These are phyloP conservation scores for Hylia prasina DNA, from an alignment of 2,113 vertebrate species.

Conservation along the genomic window DNA sequence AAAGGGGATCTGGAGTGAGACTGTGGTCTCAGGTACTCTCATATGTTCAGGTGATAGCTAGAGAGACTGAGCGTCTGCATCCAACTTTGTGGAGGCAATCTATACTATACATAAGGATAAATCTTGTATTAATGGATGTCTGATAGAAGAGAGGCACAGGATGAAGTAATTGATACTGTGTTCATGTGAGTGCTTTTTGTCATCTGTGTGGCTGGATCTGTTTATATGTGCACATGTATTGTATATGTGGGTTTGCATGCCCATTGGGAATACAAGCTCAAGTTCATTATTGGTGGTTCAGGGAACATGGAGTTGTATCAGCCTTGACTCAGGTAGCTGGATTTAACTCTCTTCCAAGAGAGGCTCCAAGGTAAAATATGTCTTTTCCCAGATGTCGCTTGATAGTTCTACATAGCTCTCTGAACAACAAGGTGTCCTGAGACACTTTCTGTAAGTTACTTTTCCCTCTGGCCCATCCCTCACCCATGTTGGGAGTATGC, in stretches of 20 bases:
- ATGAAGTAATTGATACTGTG: background rate
- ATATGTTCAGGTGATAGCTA: background rate
- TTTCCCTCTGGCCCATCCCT: background rate
- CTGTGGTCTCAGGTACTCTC: background rate
- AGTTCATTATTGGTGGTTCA: background rate
- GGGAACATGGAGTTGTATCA: background rate
- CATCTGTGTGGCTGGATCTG: too few relatives aligned
- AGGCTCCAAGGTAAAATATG: background rate
- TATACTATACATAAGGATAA: fast-evolving
- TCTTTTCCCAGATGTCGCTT: background rate
- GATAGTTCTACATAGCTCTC: background rate
- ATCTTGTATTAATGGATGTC: background rate
- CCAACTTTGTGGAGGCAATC: fast-evolving
- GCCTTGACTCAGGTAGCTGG: background rate
- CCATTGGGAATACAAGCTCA: background rate
- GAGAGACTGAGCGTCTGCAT: background rate
- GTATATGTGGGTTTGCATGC: background rate
- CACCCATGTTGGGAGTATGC: background rate
- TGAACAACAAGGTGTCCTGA: fast-evolving
- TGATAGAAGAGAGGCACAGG: background rate
- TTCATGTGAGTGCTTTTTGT: background rate
- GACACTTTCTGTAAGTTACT: background rate
- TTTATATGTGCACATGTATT: background rate
- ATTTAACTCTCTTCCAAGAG: background rate
- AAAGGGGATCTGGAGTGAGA: background rate